Base-by-base conservation (phyloP, 2,113 vertebrate genomes). In the Pluvialis apricaria region DNA sequence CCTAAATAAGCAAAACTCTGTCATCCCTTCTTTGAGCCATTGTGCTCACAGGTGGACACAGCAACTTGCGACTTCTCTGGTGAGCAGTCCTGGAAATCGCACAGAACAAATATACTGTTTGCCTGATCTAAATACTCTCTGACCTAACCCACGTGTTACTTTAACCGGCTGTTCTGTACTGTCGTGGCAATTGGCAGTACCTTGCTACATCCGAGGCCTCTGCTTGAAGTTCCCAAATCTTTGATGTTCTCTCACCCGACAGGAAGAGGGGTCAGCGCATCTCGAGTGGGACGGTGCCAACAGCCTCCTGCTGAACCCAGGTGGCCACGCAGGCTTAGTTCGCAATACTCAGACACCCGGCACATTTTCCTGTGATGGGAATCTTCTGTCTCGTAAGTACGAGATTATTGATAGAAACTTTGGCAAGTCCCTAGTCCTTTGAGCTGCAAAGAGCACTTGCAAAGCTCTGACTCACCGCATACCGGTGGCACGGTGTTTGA, bases 1-100 rank as follows among this genome's bases (percentile, higher is more conserved):
- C 45, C 47, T 91, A 83, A 86, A 80, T 64, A 90, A 96, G 80
- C 76, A 86, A 92, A 96, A 51, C 45, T 97, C 88, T 66, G 13
- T 42, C 38, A 28, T 36, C 20, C n/a, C 55, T 36, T 79, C 76
- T 90, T 82, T 83, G 65, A 97, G 69, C 79, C 90, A 82, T 4
- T 72, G 34, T 10, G 52, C 76, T 85, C 85, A 69, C 45, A 94
- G 76, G 91, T 68, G 94, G n/a, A 66, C 65, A 93, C 34, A 60
- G 83, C 73, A 86, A 96, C 66, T 76, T 89, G 94, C 34, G 29
- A 69, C 88, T 93, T 86, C 72, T 94, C 86, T 51, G n/a, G 54
- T 62, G 68, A 96, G 88, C 86, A 96, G 72, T 62, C 65, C 11
- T 92, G 90, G 96, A 96, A 96, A 83, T 54, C 2, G 1, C 34